Evolutionary conservation across 2,888 invertebrate genomes (phyloP).

Genomic region (Limnephilus lunatus): DNA sequence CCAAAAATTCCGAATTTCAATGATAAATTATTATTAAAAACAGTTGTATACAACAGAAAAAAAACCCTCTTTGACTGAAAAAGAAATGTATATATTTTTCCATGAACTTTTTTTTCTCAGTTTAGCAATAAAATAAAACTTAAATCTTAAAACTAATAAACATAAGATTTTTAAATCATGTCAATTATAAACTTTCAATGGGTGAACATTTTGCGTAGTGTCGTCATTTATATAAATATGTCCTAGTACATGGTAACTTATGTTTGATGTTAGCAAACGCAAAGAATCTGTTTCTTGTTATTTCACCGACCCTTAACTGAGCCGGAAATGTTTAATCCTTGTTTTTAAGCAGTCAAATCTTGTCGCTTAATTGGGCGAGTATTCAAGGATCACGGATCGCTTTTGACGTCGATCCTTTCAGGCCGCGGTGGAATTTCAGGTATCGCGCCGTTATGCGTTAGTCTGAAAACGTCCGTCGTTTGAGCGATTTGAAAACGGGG

Average conservation of each 20-base stretch:
- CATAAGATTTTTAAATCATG: too few species aligned
- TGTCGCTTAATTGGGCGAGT: conserved; percentile 8
- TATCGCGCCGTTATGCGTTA: conserved; percentile 5
- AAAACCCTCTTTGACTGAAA: too few species aligned
- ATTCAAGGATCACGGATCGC: conserved; percentile 16
- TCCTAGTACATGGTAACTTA: background rate
- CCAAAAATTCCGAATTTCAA: too few species aligned
- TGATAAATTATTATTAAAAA: too few species aligned
- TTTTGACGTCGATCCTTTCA: conserved; percentile 11
- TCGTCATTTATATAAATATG: too few species aligned
- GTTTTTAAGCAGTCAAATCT: conserved; percentile 4
- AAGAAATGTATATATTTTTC: too few species aligned
- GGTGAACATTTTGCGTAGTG: too few species aligned
- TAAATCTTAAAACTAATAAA: too few species aligned
- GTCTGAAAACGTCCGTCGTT: conserved; percentile 6
- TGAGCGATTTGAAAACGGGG: conserved; percentile 28
- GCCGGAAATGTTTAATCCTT: background rate
- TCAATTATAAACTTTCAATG: too few species aligned
- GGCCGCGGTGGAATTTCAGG: conserved; percentile 16
- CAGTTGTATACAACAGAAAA: too few species aligned
- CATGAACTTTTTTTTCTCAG: too few species aligned
- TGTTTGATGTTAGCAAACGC: background rate
- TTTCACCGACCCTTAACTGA: background rate
- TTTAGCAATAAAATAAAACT: too few species aligned
- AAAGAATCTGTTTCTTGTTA: background rate